A percentile compares a stretch with the other conserved stretches of the same genome.
Conservation (phyloP, 2,888 invertebrate species). For the Ferdinandea cuprea region DNA sequence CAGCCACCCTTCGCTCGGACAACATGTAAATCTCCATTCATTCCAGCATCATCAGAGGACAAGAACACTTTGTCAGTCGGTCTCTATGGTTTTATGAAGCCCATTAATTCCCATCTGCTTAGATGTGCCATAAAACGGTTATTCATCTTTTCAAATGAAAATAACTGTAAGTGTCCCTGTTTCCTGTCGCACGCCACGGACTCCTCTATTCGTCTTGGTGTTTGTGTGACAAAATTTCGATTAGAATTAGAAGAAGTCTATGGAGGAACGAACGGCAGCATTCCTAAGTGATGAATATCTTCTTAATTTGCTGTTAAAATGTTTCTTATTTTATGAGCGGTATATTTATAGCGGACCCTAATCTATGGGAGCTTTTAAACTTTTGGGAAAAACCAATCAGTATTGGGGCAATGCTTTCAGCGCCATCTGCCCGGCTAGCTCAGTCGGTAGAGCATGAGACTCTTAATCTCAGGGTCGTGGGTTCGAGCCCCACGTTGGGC, state of each 20-base stretch:
- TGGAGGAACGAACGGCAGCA: conserved; percentile 37
- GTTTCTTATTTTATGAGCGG: conserved; percentile 53
- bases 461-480: conserved; percentile 83
- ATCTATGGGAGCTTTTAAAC: conserved; percentile 8
- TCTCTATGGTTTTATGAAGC: conserved; percentile 39
- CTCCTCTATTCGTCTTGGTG: background rate
- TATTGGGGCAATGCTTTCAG: background rate
- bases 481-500: conserved; percentile 83
- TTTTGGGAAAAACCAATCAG: background rate
- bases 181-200: background rate
- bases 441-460: conserved; percentile 83
- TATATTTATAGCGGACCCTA: conserved; percentile 40
- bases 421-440: conserved; percentile 81
- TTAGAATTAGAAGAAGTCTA: conserved; percentile 21
- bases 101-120: conserved; percentile 49
- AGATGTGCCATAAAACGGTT: conserved; percentile 51
- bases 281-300: conserved; percentile 61
- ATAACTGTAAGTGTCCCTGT: conserved; percentile 36
- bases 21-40: conserved; percentile 9
- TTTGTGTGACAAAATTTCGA: conserved; percentile 25
- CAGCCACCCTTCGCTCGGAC: background rate
- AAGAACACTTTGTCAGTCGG: conserved; percentile 19
- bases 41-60: conserved; percentile 16
- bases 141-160: conserved; percentile 56
- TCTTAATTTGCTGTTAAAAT: conserved; percentile 65